Conservation (phyloP, 1,140 invertebrate species). For the Laodelphax striatellus region DNA sequence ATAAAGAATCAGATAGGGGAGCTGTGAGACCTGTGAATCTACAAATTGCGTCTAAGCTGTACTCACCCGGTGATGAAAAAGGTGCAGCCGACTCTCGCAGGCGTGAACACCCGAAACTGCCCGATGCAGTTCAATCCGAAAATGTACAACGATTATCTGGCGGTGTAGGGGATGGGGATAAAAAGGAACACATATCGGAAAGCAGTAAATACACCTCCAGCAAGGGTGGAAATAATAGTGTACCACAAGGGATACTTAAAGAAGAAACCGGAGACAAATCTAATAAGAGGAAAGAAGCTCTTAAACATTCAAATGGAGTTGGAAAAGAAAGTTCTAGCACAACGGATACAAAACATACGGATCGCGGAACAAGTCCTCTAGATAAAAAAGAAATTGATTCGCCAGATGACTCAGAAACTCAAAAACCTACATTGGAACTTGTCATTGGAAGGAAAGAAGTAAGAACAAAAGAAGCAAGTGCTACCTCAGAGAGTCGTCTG, state of each 20-base stretch:
- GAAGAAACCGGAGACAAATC: neutral
- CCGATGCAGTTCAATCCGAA: slow-evolving; percentile 24
- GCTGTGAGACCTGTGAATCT: slow-evolving; percentile 3
- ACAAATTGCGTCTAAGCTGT: slow-evolving; percentile 1
- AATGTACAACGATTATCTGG: slow-evolving; percentile 32
- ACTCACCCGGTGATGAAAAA: slow-evolving; percentile 33
- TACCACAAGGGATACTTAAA: slow-evolving; percentile 1
- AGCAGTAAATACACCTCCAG: slow-evolving; percentile 4
- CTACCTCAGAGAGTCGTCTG: slow-evolving; percentile 36
- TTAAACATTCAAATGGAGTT: neutral
- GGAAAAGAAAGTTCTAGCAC: slow-evolving; percentile 2
- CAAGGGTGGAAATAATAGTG: slow-evolving; percentile 11
- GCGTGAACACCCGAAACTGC: slow-evolving; percentile 29
- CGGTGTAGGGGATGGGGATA: slow-evolving; percentile 29
- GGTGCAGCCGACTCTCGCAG: slow-evolving; percentile 34
- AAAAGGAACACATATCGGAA: slow-evolving; percentile 10
- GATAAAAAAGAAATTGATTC: slow-evolving; percentile 25
- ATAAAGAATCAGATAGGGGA: neutral
- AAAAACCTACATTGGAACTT: slow-evolving; percentile 33
- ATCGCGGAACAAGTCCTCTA: slow-evolving; percentile 34
- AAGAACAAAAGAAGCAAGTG: slow-evolving; percentile 35
- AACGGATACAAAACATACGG: slow-evolving; percentile 12
- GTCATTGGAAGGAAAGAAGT: slow-evolving; percentile 39
- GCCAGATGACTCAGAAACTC: slow-evolving; percentile 5
- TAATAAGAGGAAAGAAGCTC: slow-evolving; percentile 2